These are phyloP conservation scores for Drosophila serrata DNA, from an alignment of 1,140 invertebrate species.

Conservation along the genomic window DNA sequence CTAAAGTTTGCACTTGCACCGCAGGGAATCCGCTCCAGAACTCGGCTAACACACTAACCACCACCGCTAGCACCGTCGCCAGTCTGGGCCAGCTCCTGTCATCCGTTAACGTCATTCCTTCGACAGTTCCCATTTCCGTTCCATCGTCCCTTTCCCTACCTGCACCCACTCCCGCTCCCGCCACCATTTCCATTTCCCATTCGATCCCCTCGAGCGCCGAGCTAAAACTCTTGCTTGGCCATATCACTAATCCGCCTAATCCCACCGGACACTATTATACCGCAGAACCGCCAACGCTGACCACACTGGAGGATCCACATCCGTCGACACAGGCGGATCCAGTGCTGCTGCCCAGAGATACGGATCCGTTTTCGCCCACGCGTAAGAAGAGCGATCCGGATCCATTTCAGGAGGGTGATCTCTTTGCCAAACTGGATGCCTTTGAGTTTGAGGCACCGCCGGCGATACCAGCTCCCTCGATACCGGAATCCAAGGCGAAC, in stretches of 20 bases:
- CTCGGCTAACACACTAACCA: constrained; percentile 69
- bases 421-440: constrained; percentile 87
- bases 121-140: constrained; percentile 4
- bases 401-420: constrained; percentile 89
- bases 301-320: constrained; percentile 39
- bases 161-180: constrained; percentile 2
- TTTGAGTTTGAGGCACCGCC: constrained; percentile 87
- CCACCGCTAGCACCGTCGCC: constrained; percentile 56
- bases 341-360: constrained; percentile 80
- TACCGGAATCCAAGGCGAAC: constrained; percentile 14
- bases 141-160: background rate
- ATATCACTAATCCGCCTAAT: constrained; percentile 71
- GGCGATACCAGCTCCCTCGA: constrained; percentile 7
- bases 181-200: constrained; percentile 24
- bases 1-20: constrained; percentile 81
- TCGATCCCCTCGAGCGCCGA: constrained; percentile 58
- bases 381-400: constrained; percentile 87
- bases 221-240: constrained; percentile 71
- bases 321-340: constrained; percentile 48
- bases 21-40: constrained; percentile 50
- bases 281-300: constrained; percentile 59
- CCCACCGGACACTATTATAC: constrained; percentile 78
- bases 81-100: constrained; percentile 51
- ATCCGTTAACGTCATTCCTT: constrained; percentile 21
- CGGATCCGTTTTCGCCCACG: constrained; percentile 84